Evolutionary conservation across 92 coral and sea anemone genomes (phyloP).

Genomic region (Galaxea fascicularis): DNA sequence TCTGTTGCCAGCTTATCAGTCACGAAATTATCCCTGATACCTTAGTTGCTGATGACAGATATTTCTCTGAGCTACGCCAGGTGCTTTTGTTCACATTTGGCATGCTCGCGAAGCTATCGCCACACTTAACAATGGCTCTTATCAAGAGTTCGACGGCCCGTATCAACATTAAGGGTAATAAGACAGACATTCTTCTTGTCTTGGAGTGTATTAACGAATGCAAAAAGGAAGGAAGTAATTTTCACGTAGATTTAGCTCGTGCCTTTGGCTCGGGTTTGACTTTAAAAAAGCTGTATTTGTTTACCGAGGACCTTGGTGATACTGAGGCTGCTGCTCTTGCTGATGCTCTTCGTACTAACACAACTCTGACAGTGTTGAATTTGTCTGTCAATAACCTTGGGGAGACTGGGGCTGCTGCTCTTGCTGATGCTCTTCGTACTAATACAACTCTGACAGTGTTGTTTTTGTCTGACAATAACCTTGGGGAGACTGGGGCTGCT

Average conservation of each 20-base stretch:
- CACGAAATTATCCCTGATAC: not conserved
- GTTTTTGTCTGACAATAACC: too few relatives aligned
- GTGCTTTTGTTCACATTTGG: constrained; percentile 1
- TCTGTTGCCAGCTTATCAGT: constrained; percentile 12
- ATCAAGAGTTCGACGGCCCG: not conserved
- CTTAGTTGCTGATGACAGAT: not conserved
- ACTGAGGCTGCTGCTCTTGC: too few relatives aligned
- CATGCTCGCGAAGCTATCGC: not conserved
- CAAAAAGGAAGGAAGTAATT: not conserved
- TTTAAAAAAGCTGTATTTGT: too few relatives aligned
- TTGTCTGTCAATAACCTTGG: too few relatives aligned
- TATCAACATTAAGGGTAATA: not conserved
- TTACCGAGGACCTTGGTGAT: too few relatives aligned
- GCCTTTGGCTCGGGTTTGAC: not conserved
- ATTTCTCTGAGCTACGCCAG: not conserved
- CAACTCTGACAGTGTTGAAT: too few relatives aligned
- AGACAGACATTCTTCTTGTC: not conserved
- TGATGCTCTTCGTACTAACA: too few relatives aligned
- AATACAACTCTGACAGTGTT: too few relatives aligned
- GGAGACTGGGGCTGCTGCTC: too few relatives aligned
- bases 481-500: too few relatives aligned
- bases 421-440: too few relatives aligned
- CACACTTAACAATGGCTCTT: not conserved
- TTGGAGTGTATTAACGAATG: not conserved
- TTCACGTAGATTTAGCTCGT: not conserved